A percentile compares a stretch with the other conserved stretches of the same genome.
Conservation (phyloP, 2,797 vertebrate species). For the Babyrousa celebensis region DNA sequence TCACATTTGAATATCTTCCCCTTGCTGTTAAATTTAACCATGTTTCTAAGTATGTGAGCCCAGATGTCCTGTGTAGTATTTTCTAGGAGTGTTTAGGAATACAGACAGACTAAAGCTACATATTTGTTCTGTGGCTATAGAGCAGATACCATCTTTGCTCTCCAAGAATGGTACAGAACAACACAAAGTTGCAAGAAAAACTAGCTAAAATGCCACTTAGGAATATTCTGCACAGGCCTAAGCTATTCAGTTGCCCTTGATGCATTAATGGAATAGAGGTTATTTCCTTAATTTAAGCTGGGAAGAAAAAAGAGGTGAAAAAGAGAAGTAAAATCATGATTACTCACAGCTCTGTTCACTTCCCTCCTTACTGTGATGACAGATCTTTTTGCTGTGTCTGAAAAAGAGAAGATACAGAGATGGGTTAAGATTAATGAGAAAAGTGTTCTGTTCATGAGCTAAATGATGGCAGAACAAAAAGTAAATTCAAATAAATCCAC, state of each 20-base stretch:
- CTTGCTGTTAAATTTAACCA: not conserved
- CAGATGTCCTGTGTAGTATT: not conserved
- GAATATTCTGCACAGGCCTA: not conserved
- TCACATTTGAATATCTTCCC: not conserved
- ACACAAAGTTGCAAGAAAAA: not conserved
- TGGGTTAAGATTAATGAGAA: constrained; percentile 51
- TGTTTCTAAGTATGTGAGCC: not conserved
- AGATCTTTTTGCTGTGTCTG: constrained; percentile 31
- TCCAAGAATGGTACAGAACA: not conserved
- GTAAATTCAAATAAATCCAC: constrained; percentile 35
- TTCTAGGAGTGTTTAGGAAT: not conserved
- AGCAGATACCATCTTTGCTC: not conserved
- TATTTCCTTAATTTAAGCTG: constrained; percentile 53
- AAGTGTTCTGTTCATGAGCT: not conserved
- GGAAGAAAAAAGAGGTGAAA: constrained; percentile 21
- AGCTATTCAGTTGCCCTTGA: not conserved
- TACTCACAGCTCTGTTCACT: not conserved
- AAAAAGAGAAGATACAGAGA: constrained; percentile 47
- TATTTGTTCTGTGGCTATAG: not conserved
- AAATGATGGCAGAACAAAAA: not conserved
- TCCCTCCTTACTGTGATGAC: not conserved
- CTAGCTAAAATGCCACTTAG: not conserved
- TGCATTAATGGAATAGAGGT: not conserved
- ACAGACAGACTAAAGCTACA: not conserved
- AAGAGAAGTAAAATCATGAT: constrained; percentile 7